Percentiles rank a stretch among this genome's conserved stretches.
phyloP scores from a whole-genome alignment of 2,113 vertebrate genomes.

The Coracopsis vasa region DNA sequence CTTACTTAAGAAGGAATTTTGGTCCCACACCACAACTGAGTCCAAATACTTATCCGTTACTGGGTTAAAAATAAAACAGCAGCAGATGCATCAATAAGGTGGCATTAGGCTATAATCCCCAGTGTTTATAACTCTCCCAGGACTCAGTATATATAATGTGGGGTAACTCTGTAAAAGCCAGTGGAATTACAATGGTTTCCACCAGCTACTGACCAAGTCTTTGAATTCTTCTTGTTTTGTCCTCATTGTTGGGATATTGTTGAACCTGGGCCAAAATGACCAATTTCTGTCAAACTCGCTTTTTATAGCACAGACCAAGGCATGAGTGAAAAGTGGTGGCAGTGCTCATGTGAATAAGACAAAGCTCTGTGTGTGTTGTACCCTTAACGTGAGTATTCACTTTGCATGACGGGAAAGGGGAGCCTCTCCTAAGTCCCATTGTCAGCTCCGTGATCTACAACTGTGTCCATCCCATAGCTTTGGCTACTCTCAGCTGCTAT shows the following conservation, averaged over 20 bases:
- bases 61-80: background rate
- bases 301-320: background rate
- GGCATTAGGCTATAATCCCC: background rate
- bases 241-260: background rate
- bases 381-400: rapidly evolving
- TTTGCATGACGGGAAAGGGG: background rate
- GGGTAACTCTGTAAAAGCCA: background rate
- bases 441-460: rapidly evolving
- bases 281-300: background rate
- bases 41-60: background rate
- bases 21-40: background rate
- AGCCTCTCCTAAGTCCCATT: background rate
- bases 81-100: background rate
- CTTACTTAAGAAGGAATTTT: background rate
- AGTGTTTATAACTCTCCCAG: background rate
- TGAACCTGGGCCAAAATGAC: background rate
- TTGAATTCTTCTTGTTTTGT: background rate
- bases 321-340: rapidly evolving
- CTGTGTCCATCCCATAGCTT: background rate
- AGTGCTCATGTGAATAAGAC: background rate
- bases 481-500: background rate
- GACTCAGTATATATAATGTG: no score
- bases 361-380: background rate
- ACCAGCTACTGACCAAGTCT: background rate
- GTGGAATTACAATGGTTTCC: background rate